Percentiles rank a stretch among this genome's conserved stretches.
These are phyloP conservation scores for Hirtodrosophila histrioides DNA, from an alignment of 2,888 invertebrate genomes.

Conservation along the genomic window DNA sequence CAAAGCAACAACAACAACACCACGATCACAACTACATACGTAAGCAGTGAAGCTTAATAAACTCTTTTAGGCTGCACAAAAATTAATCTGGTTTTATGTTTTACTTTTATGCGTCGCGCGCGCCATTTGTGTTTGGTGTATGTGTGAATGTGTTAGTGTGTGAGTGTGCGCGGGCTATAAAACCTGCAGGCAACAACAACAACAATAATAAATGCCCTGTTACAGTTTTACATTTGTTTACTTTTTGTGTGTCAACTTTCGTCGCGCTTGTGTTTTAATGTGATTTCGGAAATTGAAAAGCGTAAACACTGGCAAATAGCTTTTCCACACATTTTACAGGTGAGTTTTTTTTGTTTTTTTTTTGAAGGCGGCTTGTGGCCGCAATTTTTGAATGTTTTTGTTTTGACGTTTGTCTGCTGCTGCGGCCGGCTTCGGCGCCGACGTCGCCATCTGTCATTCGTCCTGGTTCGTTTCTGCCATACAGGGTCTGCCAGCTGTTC, in stretches of 20 bases:
- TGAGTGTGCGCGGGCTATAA: conserved; percentile 55
- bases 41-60: conserved; percentile 69
- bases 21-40: conserved; percentile 48
- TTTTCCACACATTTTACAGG: conserved; percentile 36
- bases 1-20: conserved; percentile 25
- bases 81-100: conserved; percentile 79
- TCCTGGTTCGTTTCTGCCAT: conserved; percentile 30
- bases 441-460: conserved; percentile 68
- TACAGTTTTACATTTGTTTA: conserved; percentile 73
- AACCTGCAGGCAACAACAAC: conserved; percentile 60
- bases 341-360: conserved; percentile 28
- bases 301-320: conserved; percentile 39
- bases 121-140: conserved; percentile 48
- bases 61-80: conserved; percentile 65
- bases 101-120: conserved; percentile 63
- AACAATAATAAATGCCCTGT: conserved; percentile 54
- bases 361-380: conserved; percentile 25
- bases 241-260: conserved; percentile 73
- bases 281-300: conserved; percentile 43
- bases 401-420: conserved; percentile 62
- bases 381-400: conserved; percentile 33
- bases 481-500: conserved; percentile 70
- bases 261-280: conserved; percentile 50
- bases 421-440: conserved; percentile 29
- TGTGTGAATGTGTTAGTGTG: conserved; percentile 25